These are phyloP conservation scores for Tokudaia muenninki DNA, from an alignment of 2,797 vertebrate species.

Conservation along the genomic window DNA sequence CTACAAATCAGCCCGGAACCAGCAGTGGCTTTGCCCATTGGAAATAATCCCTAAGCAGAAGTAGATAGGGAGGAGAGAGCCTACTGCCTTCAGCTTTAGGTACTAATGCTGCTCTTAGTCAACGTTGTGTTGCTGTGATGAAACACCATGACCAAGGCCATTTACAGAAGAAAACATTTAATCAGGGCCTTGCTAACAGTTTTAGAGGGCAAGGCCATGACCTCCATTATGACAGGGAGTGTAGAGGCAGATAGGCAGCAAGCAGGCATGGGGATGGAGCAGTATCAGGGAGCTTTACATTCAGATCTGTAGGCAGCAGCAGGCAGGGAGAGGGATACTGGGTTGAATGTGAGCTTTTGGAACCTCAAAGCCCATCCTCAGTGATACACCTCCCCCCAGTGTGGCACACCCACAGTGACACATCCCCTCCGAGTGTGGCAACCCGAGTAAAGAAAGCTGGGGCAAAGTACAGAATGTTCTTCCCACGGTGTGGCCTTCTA, in stretches of 20 bases:
- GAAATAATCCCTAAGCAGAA: neutral
- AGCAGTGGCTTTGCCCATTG: neutral
- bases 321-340: neutral
- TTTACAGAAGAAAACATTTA: neutral
- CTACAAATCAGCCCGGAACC: constrained; percentile 1
- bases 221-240: neutral
- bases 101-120: neutral
- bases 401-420: neutral
- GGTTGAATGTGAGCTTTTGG: neutral
- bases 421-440: neutral
- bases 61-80: neutral
- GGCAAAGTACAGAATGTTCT: neutral
- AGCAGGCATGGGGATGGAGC: neutral
- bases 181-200: neutral
- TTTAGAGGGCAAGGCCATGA: neutral
- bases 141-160: neutral
- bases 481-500: neutral
- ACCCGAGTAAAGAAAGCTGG: neutral
- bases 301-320: neutral
- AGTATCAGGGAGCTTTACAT: neutral
- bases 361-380: neutral
- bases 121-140: neutral
- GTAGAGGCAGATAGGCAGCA: neutral
- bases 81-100: neutral
- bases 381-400: neutral